phyloP scores from a whole-genome alignment of 2,113 vertebrate genomes.

The Emydocephalus ijimae region DNA sequence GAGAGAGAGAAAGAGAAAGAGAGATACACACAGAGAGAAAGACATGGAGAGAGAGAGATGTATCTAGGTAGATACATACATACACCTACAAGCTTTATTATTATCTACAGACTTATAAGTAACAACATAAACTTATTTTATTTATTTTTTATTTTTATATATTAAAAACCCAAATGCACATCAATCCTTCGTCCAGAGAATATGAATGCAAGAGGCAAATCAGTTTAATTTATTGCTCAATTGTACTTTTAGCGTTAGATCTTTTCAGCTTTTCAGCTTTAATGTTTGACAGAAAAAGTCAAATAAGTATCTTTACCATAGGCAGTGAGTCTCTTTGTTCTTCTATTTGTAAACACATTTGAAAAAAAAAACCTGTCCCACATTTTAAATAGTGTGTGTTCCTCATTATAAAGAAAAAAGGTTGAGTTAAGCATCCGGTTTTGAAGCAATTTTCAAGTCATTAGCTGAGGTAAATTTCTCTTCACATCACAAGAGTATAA shows the following conservation, averaged over 20 bases:
- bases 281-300: background rate
- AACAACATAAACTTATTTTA: background rate
- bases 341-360: background rate
- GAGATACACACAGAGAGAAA: no score
- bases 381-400: conserved; percentile 4
- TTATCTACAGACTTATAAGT: background rate
- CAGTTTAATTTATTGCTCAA: background rate
- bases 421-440: conserved; percentile 26
- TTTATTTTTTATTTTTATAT: background rate
- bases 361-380: background rate
- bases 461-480: conserved; percentile 45
- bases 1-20: no score
- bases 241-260: background rate
- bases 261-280: background rate
- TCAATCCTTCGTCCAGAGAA: background rate
- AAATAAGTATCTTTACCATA: conserved; percentile 32
- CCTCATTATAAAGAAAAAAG: background rate
- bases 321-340: conserved; percentile 19
- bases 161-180: background rate
- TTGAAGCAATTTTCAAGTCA: conserved; percentile 38
- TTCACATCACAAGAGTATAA: conserved; percentile 39
- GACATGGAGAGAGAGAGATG: no score
- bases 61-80: background rate
- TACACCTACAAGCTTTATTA: background rate
- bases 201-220: background rate